Base-by-base conservation (phyloP, 2,888 invertebrate genomes). In the Mythimna lalbum region DNA sequence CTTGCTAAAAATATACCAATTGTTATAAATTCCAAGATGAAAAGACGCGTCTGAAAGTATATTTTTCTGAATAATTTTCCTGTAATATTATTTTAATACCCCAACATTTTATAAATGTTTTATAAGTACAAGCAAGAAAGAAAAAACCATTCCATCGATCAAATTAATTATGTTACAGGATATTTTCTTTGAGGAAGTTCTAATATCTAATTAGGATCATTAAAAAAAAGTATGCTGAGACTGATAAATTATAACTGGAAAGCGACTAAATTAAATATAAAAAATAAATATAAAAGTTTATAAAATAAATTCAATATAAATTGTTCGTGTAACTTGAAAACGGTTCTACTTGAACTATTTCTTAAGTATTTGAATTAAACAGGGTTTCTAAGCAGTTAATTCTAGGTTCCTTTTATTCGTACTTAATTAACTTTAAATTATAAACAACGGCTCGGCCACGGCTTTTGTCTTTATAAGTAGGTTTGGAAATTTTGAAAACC, bases 81-180 rank as follows among this genome's bases (percentile, higher is more conserved):
- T 52, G 27, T 63, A 39, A 49, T 39, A 53, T 49, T 59, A 72
- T 72, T 65, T 67, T 43, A 53, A 12, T 23, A 14, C 43, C 52
- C 19, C 47, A 60, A 66, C 66, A 62, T 69, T 75, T 68, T 53
- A 6, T 70, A 69, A 61, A 72, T 72, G 43, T 75, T 76, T 75
- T 52, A 55, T 49, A 69, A 76, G 69, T 63, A 69, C 63, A 61
- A 47, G 36, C n/a, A 61, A 64, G 60, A 57, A 72, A 59, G 31
- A 50, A 71, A 69, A 76, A 63, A 85, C 74, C 62, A 76, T 72
- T 68, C 76, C 81, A 85, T 85, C 77, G 66, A 85, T 85, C 85
- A 83, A 84, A 78, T 83, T 85, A 85, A 84, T 84, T 85, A 81
- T 65, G 80, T 81, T 81, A 80, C 60, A 69, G 33, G 81, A 83